Percentiles rank a stretch among this genome's conserved stretches.
Evolutionary conservation across 2,888 invertebrate genomes (phyloP).

Genomic region (Willowsia nigromaculata): DNA sequence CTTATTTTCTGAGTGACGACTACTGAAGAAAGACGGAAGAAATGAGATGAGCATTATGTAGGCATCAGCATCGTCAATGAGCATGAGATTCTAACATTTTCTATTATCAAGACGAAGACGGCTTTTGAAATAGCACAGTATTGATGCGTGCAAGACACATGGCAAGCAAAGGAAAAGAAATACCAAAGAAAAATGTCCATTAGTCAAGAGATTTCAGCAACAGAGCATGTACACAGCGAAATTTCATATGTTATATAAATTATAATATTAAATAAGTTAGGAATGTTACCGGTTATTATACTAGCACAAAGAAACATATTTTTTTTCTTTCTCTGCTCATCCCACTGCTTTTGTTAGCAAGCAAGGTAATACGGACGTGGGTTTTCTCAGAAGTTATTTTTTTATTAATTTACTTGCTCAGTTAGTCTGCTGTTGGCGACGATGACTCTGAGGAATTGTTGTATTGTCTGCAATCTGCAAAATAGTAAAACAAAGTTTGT

Average conservation of each 20-base stretch:
- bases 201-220: constrained; percentile 5
- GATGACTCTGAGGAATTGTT: constrained; percentile 19
- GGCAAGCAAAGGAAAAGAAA: not conserved
- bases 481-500: not conserved
- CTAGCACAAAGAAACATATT: not conserved
- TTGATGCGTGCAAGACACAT: not conserved
- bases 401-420: constrained; percentile 31
- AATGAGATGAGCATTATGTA: constrained; percentile 6
- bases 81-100: constrained; percentile 7
- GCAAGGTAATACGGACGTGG: not conserved
- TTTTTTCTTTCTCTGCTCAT: not conserved
- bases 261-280: not conserved
- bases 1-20: constrained; percentile 52
- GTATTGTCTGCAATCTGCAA: not conserved
- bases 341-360: not conserved
- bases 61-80: not conserved
- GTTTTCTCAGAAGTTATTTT: not conserved
- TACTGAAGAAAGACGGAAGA: constrained; percentile 14
- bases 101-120: constrained; percentile 26
- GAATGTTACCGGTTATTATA: not conserved
- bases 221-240: not conserved
- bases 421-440: not conserved
- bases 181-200: not conserved
- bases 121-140: constrained; percentile 7
- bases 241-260: not conserved